Evolutionary conservation across 2,113 vertebrate species (phyloP).

Genomic region (Boulengeromyrus knoepffleri): DNA sequence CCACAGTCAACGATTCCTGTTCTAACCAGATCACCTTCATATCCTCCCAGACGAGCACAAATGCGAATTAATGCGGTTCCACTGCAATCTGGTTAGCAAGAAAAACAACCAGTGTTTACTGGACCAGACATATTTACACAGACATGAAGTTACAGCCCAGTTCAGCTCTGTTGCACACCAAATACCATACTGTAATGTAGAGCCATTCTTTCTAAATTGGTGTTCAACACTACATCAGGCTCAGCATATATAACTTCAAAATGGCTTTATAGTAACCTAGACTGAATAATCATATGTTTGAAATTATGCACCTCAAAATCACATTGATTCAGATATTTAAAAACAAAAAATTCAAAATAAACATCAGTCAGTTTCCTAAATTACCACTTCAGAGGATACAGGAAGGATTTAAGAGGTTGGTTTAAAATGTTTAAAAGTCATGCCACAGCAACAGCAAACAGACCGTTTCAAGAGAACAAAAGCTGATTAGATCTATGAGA

Average conservation of each 20-base stretch:
- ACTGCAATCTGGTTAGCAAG: not conserved
- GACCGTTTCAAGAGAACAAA: not conserved
- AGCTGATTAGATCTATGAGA: not conserved
- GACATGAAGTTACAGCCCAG: not conserved
- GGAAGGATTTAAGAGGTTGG: not conserved
- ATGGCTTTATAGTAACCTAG: not conserved
- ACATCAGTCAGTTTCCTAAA: not conserved
- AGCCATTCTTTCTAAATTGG: not conserved
- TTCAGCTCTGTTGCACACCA: not conserved
- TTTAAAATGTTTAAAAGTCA: not conserved
- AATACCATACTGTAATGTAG: not conserved
- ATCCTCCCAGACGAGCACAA: not conserved
- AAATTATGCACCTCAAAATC: not conserved
- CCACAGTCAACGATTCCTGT: not conserved
- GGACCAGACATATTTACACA: not conserved
- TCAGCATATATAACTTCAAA: not conserved
- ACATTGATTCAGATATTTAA: not conserved
- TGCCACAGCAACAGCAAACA: not conserved
- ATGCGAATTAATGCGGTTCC: not conserved
- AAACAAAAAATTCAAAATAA: not conserved
- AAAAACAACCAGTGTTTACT: not conserved
- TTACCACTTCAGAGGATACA: not conserved
- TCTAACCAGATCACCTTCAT: not conserved
- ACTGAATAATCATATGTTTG: not conserved
- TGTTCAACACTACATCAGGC: not conserved